Base-by-base conservation (phyloP, 2,797 vertebrate genomes). In the Neopelma chrysocephalum region DNA sequence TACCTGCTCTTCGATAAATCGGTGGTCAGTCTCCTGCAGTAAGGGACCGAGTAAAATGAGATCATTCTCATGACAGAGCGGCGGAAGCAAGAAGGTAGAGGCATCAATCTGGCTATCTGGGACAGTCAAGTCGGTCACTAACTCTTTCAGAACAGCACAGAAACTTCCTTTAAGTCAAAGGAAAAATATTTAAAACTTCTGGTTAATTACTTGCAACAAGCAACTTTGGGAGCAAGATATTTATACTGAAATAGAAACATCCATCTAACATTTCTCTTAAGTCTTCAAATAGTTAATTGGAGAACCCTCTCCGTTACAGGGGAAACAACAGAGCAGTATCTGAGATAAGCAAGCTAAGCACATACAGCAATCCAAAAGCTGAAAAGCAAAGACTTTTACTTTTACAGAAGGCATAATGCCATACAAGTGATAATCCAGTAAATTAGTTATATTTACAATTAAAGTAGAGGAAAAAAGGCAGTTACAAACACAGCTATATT, bases 1-100 rank as follows among this genome's bases (percentile, higher is more conserved):
- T 96, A 99, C 99, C 98, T 99, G 98, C 43, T 99, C 98, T 96
- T 99, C 99, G 6, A 99, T 98, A 97, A 98, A 99, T 93, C 97
- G 95, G 90, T 98, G 98, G 93, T 98, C 98, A 57, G 97, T 98
- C 82, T 98, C 98, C 48, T 98, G 98, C 50, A 98, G 93, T 62
- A 97, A 97, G 36, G 98, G 98, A 88, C 98, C 98, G 5, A 98
- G 93, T 87, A 99, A 97, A 56, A 98, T 91, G 73, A 99, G 97
- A 96, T 99, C 99, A 31, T 98, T 98, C 34, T 79, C 97, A 95
- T 99, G 98, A 97, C 99, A 99, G 82, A 99, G 98, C 1, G 98
- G 90, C 16, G 98, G 98, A 96, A 99, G 98, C 91, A 99, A 96
- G 65, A 98, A 98, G 3, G 98, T 83, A 40, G 98, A 98, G 11